Evolutionary conservation across 2,113 vertebrate genomes (phyloP).

Genomic region (Trichechus manatus): DNA sequence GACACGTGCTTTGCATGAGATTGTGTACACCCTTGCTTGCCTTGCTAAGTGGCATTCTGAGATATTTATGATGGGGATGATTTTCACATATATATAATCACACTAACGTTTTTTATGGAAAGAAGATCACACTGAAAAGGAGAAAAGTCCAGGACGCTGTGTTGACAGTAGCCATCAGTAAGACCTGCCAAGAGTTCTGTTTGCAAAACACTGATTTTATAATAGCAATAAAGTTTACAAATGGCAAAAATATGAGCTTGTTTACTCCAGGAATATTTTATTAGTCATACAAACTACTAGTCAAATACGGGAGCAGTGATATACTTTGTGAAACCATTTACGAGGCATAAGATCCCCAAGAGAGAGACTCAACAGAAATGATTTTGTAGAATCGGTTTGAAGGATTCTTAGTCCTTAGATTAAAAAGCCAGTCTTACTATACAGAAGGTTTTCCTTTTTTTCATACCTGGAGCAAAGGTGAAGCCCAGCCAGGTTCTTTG

Average conservation of each 20-base stretch:
- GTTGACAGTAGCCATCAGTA: slow-evolving; percentile 2
- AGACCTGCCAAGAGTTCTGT: slow-evolving; percentile 57
- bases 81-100: slow-evolving; percentile 77
- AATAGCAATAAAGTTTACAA: slow-evolving; percentile 71
- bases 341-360: slow-evolving; percentile 46
- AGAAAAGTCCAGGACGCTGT: slow-evolving; percentile 56
- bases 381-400: slow-evolving; percentile 53
- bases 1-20: slow-evolving; percentile 58
- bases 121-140: slow-evolving; percentile 67
- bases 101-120: slow-evolving; percentile 69
- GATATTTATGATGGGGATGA: slow-evolving; percentile 76
- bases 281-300: slow-evolving; percentile 67
- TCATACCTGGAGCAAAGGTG: background rate
- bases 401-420: slow-evolving; percentile 49
- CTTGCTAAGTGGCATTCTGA: slow-evolving; percentile 60
- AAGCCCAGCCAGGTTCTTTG: background rate
- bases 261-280: slow-evolving; percentile 75
- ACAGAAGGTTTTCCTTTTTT: background rate
- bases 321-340: slow-evolving; percentile 1
- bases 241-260: slow-evolving; percentile 75
- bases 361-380: slow-evolving; percentile 45
- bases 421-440: slow-evolving; percentile 27
- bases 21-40: slow-evolving; percentile 55
- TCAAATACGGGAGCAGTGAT: slow-evolving; percentile 49
- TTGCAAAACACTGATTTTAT: slow-evolving; percentile 75